phyloP scores from a whole-genome alignment of 1,140 invertebrate species.

The Drosophila rufa region DNA sequence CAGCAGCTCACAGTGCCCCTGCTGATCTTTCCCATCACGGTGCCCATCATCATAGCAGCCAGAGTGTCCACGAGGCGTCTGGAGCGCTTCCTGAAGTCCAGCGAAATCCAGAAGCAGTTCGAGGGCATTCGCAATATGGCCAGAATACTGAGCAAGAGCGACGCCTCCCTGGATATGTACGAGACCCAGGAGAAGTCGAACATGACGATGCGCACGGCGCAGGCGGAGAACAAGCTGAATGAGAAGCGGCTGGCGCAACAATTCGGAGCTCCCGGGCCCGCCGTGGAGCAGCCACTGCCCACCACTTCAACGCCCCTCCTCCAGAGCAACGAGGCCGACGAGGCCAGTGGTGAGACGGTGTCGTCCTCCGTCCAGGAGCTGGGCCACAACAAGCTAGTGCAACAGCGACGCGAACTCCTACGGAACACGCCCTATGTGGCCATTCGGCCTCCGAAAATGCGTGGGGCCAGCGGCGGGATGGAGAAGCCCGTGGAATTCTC shows the following conservation, averaged over 20 bases:
- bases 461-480: slow-evolving; percentile 13
- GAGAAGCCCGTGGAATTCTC: slow-evolving; percentile 68
- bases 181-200: slow-evolving; percentile 76
- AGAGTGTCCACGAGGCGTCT: slow-evolving; percentile 90
- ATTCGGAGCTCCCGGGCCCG: slow-evolving; percentile 46
- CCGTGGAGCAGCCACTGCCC: slow-evolving; percentile 41
- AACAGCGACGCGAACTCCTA: slow-evolving; percentile 72
- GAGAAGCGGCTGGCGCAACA: slow-evolving; percentile 67
- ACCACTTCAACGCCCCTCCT: slow-evolving; percentile 64
- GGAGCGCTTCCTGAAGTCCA: slow-evolving; percentile 88
- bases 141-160: slow-evolving; percentile 82
- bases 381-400: slow-evolving; percentile 59
- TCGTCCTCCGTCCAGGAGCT: slow-evolving; percentile 38
- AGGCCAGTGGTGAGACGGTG: slow-evolving; percentile 10
- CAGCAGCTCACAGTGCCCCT: slow-evolving; percentile 92
- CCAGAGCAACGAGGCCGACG: slow-evolving; percentile 28
- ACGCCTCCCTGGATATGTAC: slow-evolving; percentile 83
- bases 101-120: slow-evolving; percentile 88
- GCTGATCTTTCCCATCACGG: slow-evolving; percentile 91
- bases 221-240: slow-evolving; percentile 65
- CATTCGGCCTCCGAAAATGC: slow-evolving; percentile 70
- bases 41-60: slow-evolving; percentile 91
- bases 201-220: slow-evolving; percentile 61
- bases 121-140: slow-evolving; percentile 85
- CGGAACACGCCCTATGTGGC: slow-evolving; percentile 80